phyloP scores from a whole-genome alignment of 1,140 invertebrate genomes.

The Portunus trituberculatus region DNA sequence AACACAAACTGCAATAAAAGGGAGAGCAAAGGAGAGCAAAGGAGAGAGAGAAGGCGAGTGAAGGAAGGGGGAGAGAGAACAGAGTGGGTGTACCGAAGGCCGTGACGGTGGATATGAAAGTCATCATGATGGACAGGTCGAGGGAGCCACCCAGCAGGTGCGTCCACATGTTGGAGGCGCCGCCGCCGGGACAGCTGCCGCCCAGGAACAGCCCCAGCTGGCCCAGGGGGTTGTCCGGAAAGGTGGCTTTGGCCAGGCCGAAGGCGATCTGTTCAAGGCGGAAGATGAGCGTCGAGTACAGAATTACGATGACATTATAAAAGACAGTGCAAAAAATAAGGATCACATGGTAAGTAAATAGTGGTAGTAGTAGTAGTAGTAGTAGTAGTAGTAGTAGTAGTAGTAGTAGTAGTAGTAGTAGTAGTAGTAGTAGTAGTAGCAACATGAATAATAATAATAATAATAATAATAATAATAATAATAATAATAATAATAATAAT shows the following conservation, averaged over 20 bases:
- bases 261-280: slow-evolving; percentile 86
- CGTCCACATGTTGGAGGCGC: slow-evolving; percentile 97
- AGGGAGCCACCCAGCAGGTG: slow-evolving; percentile 93
- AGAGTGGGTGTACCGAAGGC: slow-evolving; percentile 82
- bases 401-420: too few relatives aligned
- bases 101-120: slow-evolving; percentile 76
- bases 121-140: slow-evolving; percentile 92
- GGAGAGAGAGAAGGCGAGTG: too few relatives aligned
- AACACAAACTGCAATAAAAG: too few relatives aligned
- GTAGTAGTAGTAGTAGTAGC: too few relatives aligned
- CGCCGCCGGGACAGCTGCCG: slow-evolving; percentile 95
- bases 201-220: slow-evolving; percentile 94
- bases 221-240: slow-evolving; percentile 86
- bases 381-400: background rate
- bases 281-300: background rate
- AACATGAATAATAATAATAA: too few relatives aligned
- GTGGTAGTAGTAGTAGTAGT: background rate
- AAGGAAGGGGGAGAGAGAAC: background rate
- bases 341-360: background rate
- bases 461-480: too few relatives aligned
- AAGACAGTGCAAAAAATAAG: background rate
- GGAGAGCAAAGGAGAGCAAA: too few relatives aligned
- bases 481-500: too few relatives aligned
- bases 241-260: slow-evolving; percentile 87
- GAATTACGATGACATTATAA: background rate